phyloP scores from a whole-genome alignment of 2,113 vertebrate genomes.

The Tragulus kanchil region DNA sequence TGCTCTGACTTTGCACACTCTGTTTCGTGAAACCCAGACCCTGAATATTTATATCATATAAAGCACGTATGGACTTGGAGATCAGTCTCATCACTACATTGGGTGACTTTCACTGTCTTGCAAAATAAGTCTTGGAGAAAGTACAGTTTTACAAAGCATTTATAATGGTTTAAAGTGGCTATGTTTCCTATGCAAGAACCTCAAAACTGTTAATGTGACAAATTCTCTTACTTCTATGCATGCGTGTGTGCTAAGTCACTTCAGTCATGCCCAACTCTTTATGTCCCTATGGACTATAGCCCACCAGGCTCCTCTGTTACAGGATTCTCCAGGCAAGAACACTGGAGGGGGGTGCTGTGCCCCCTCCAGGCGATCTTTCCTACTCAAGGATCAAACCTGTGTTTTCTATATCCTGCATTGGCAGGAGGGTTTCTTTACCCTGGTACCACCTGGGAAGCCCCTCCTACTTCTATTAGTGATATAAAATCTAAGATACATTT shows the following conservation, averaged over 20 bases:
- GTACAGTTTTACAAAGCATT: background rate
- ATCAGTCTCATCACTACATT: background rate
- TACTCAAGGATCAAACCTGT: background rate
- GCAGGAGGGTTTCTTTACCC: background rate
- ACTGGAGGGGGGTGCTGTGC: background rate
- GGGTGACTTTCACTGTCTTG: background rate
- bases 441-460: background rate
- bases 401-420: background rate
- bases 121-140: background rate
- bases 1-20: accelerated
- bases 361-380: background rate
- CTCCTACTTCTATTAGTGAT: background rate
- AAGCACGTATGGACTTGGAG: background rate
- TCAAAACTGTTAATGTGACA: background rate
- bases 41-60: background rate
- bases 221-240: background rate
- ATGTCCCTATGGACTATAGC: background rate
- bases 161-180: background rate
- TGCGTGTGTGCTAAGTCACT: background rate
- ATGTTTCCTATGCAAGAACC: conserved; percentile 7
- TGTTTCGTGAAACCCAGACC: background rate
- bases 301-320: background rate
- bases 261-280: background rate
- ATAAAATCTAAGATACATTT: background rate
- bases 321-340: background rate